Evolutionary conservation across 2,797 vertebrate species (phyloP), one percentile per base, ranked within the genome.

Genomic region (Cirrhinus mrigala): DNA sequence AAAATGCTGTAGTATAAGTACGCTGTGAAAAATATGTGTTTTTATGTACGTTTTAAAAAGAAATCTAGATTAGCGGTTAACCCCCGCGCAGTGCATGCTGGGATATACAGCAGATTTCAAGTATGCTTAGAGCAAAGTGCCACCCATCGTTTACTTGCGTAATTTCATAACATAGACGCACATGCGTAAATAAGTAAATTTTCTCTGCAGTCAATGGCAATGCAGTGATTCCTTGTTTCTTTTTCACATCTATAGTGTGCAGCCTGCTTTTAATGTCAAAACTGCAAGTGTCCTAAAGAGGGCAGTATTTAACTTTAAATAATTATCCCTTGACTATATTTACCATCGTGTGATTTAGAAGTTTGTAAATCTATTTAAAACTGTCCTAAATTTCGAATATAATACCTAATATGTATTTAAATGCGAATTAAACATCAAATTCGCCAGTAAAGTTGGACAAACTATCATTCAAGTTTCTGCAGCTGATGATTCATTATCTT

Each of bases 51-150:
- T 24, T 52, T 68, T 48, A 29, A 22, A 46, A 40, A 33, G 1
- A 54, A 76, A 40, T 68, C 7, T 20, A 37, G 50, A 10, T 27
- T 3, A n/a, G 48, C 33, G 48, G 48, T 1, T 69, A 2, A 24
- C 18, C 18, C 18, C 10, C 12, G 27, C 76, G 68, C 83, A 15
- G 44, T 79, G 83, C 75, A 85, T 85, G 83, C 15, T 79, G 83
- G 83, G 83, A 79, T 20, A 52, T 0, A 15, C 4, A 9, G 9
- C 27, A 24, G 33, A 22, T 66, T 64, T 50, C 22, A 14, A 44
- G 10, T 16, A 20, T 1, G 48, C 9, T 5, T 2, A 12, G 6
- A 46, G 20, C 12, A 48, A 73, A 73, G 37, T 29, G 69, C 9
- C 68, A 44, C 20, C 18, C 18, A 81, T 11, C 16, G 4, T 40